Percentiles rank a stretch among this genome's conserved stretches.
Evolutionary conservation across 2,888 invertebrate species (phyloP).

Genomic region (Epinotia nisella): DNA sequence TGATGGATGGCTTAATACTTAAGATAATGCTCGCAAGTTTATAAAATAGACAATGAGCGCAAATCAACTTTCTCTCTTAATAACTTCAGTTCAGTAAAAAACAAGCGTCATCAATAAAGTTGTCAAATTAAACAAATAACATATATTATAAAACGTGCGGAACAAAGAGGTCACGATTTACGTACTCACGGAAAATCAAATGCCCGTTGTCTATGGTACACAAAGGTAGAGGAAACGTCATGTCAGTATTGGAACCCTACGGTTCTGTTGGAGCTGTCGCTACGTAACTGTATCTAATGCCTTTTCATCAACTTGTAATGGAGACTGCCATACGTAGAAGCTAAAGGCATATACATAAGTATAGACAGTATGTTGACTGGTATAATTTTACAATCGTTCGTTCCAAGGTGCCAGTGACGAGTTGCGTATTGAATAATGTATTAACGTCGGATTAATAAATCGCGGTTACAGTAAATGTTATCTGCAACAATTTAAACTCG

Average conservation of each 20-base stretch:
- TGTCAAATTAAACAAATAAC: slow-evolving; percentile 20
- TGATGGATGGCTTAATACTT: slow-evolving; percentile 39
- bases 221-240: slow-evolving; percentile 39
- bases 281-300: slow-evolving; percentile 58
- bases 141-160: slow-evolving; percentile 15
- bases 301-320: slow-evolving; percentile 43
- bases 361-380: slow-evolving; percentile 35
- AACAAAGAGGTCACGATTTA: slow-evolving; percentile 26
- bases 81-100: slow-evolving; percentile 27
- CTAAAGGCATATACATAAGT: slow-evolving; percentile 15
- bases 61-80: slow-evolving; percentile 39
- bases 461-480: slow-evolving; percentile 42
- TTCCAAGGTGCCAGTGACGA: slow-evolving; percentile 48
- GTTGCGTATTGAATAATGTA: slow-evolving; percentile 63
- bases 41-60: slow-evolving; percentile 32
- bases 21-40: slow-evolving; percentile 27
- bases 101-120: neutral
- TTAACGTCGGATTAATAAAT: slow-evolving; percentile 57
- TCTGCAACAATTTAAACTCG: neutral
- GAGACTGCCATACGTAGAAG: slow-evolving; percentile 47
- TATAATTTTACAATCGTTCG: slow-evolving; percentile 58
- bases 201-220: slow-evolving; percentile 14
- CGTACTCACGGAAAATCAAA: slow-evolving; percentile 16
- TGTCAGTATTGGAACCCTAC: slow-evolving; percentile 50
- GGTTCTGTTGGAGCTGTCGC: slow-evolving; percentile 56